Percentiles rank a stretch among this genome's conserved stretches.
Evolutionary conservation across 2,113 vertebrate species (phyloP).

Genomic region (Capreolus pygargus): DNA sequence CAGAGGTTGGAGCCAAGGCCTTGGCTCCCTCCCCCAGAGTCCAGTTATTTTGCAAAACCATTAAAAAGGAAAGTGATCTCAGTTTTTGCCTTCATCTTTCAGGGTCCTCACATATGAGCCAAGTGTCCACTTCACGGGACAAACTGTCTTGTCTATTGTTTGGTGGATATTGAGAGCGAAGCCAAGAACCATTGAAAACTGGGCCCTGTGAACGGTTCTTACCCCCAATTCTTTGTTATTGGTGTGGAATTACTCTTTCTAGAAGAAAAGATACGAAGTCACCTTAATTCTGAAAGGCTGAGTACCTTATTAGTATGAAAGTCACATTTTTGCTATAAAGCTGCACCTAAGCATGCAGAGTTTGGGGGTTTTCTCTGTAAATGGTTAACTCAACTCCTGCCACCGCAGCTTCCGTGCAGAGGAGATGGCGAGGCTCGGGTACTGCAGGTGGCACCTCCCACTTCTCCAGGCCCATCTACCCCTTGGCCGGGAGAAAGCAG

Average conservation of each 20-base stretch:
- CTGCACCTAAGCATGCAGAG: neutral
- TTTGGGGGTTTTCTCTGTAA: constrained; percentile 44
- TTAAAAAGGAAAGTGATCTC: neutral
- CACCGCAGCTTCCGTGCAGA: neutral
- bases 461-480: neutral
- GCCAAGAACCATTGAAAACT: neutral
- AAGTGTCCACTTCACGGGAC: neutral
- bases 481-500: neutral
- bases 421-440: neutral
- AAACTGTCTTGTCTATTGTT: constrained; percentile 22
- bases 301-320: constrained; percentile 53
- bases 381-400: constrained; percentile 61
- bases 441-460: neutral
- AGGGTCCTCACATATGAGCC: neutral
- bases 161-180: neutral
- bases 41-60: neutral
- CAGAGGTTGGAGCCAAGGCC: neutral
- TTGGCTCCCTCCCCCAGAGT: neutral
- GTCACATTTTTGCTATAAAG: constrained; percentile 47
- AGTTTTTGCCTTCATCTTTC: constrained; percentile 11
- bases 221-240: constrained; percentile 39
- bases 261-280: constrained; percentile 14
- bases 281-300: constrained; percentile 34
- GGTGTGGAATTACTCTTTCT: constrained; percentile 21
- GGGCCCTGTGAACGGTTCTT: neutral